A percentile compares a stretch with the other conserved stretches of the same genome.
Evolutionary conservation across 2,113 vertebrate genomes (phyloP).

Genomic region (Daubentonia madagascariensis): DNA sequence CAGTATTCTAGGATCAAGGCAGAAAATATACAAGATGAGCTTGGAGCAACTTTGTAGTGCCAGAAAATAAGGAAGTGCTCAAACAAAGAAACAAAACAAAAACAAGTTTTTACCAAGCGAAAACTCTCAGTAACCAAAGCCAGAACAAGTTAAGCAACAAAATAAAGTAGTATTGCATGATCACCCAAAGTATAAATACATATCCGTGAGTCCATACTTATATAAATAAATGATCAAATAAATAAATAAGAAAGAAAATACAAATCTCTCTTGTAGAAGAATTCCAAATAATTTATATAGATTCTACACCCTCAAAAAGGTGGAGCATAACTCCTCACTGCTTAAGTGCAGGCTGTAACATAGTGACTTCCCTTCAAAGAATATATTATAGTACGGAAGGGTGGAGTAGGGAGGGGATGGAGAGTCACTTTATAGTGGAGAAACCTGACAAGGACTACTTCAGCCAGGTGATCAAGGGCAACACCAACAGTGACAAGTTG

Average conservation of each 20-base stretch:
- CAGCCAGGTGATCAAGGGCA: background rate
- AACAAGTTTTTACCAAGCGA: no score
- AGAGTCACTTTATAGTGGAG: background rate
- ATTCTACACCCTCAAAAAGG: background rate
- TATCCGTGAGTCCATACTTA: background rate
- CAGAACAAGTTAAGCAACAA: background rate
- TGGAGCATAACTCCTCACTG: background rate
- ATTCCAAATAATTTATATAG: background rate
- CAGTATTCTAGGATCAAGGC: background rate
- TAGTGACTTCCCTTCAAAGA: background rate
- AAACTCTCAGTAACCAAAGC: background rate
- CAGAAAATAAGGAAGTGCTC: background rate
- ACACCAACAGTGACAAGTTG: no score
- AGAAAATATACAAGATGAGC: background rate
- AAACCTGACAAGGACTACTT: background rate
- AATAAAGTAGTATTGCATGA: background rate
- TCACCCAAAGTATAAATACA: background rate
- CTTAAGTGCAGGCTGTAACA: background rate
- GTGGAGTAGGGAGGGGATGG: fast-evolving
- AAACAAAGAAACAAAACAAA: background rate
- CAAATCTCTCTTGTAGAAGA: background rate
- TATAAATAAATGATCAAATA: background rate
- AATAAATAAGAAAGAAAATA: background rate
- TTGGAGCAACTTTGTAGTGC: background rate
- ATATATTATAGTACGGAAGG: background rate